Percentiles rank a stretch among this genome's conserved stretches.
Conservation (phyloP, 2,797 vertebrate species). For the Monodelphis domestica region DNA sequence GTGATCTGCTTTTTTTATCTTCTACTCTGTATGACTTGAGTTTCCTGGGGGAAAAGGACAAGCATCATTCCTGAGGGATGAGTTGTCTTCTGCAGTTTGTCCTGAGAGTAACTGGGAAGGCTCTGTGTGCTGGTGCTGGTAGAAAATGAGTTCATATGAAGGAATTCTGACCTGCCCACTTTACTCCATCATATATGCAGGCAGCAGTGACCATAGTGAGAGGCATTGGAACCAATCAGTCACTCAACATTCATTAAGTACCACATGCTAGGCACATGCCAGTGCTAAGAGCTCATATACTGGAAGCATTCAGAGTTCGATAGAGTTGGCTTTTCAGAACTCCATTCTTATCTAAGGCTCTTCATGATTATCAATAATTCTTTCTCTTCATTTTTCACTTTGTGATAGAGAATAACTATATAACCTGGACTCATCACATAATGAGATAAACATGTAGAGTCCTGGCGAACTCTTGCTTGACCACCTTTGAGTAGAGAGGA, state of each 20-base stretch:
- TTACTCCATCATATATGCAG: too few species aligned
- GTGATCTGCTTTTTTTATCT: not conserved
- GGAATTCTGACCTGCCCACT: too few species aligned
- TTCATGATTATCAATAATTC: not conserved
- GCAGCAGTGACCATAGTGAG: too few species aligned
- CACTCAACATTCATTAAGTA: too few species aligned
- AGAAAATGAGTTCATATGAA: not conserved
- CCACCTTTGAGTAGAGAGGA: too few species aligned
- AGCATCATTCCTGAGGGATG: not conserved
- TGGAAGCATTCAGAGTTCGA: not conserved
- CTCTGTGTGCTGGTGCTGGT: not conserved
- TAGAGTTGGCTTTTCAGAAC: not conserved
- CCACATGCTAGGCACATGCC: not conserved
- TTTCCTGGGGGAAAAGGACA: not conserved
- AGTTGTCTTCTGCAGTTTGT: not conserved
- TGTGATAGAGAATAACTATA: not conserved
- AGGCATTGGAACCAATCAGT: too few species aligned
- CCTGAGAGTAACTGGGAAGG: not conserved
- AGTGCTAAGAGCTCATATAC: not conserved
- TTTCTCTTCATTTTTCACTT: not conserved
- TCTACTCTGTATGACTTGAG: not conserved
- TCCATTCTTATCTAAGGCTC: not conserved
- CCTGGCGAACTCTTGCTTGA: too few species aligned
- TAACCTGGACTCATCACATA: not conserved
- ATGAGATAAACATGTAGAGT: not conserved